Percentiles rank a stretch among this genome's conserved stretches.
Conservation (phyloP, 1,140 invertebrate species). For the Ruditapes philippinarum region DNA sequence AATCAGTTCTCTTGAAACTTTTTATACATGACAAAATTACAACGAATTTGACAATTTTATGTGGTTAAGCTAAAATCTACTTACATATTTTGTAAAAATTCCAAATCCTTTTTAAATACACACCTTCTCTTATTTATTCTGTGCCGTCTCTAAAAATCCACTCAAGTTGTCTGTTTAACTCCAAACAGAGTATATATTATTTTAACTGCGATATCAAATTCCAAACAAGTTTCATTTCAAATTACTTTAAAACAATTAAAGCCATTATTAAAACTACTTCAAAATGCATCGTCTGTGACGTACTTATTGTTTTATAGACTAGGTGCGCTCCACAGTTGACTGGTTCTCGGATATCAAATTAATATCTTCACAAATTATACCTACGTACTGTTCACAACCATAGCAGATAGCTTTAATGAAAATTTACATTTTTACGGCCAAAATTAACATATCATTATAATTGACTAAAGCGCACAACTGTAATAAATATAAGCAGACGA, state of each 20-base stretch:
- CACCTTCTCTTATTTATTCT: too few relatives aligned
- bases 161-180: too few relatives aligned
- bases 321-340: background rate
- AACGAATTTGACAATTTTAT: too few relatives aligned
- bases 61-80: too few relatives aligned
- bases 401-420: background rate
- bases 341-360: background rate
- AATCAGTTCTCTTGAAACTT: too few relatives aligned
- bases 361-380: background rate
- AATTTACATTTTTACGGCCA: slow-evolving; percentile 31
- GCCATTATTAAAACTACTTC: background rate
- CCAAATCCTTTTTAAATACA: too few relatives aligned
- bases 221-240: slow-evolving; percentile 4
- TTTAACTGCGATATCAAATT: background rate
- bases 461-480: background rate
- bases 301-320: background rate
- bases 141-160: too few relatives aligned
- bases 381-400: background rate
- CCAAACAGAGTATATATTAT: too few relatives aligned
- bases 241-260: background rate
- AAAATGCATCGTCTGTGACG: background rate
- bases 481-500: background rate
- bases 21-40: too few relatives aligned
- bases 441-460: background rate
- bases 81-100: too few relatives aligned